Evolutionary conservation across 2,888 invertebrate species (phyloP).

Genomic region (Luperina nickerlii): DNA sequence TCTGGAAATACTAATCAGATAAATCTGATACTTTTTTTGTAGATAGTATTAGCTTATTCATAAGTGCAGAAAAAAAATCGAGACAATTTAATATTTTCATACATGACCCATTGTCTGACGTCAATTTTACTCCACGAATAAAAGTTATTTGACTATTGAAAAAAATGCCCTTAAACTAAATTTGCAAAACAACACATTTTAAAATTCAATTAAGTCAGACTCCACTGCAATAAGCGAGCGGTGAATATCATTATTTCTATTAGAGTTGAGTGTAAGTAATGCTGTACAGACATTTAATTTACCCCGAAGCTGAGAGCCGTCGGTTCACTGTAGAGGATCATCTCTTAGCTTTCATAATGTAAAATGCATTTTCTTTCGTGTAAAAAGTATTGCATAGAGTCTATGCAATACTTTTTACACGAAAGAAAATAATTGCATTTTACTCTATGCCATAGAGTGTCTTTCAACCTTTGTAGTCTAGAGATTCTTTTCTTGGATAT

Average conservation of each 20-base stretch:
- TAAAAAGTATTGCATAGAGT: constrained; percentile 26
- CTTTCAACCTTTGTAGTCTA: not conserved
- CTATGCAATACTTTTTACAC: too few relatives aligned
- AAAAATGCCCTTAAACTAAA: not conserved
- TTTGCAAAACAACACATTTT: constrained; percentile 38
- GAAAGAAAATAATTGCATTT: too few relatives aligned
- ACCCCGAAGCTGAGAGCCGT: constrained; percentile 41
- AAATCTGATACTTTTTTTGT: too few relatives aligned
- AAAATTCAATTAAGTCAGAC: constrained; percentile 27
- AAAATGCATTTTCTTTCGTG: constrained; percentile 51
- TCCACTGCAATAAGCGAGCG: constrained; percentile 37
- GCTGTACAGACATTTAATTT: constrained; percentile 59
- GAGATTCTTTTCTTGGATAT: not conserved
- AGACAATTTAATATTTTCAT: too few relatives aligned
- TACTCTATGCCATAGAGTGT: too few relatives aligned
- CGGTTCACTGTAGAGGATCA: constrained; percentile 31
- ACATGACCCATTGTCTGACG: too few relatives aligned
- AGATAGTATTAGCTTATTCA: too few relatives aligned
- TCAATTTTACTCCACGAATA: too few relatives aligned
- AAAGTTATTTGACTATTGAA: too few relatives aligned
- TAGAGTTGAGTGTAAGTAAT: constrained; percentile 46
- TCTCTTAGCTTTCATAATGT: constrained; percentile 11
- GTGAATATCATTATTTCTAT: constrained; percentile 50
- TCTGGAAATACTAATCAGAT: too few relatives aligned
- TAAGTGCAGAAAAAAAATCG: too few relatives aligned